phyloP scores from a whole-genome alignment of 2,888 invertebrate genomes.

The Metalampra italica region DNA sequence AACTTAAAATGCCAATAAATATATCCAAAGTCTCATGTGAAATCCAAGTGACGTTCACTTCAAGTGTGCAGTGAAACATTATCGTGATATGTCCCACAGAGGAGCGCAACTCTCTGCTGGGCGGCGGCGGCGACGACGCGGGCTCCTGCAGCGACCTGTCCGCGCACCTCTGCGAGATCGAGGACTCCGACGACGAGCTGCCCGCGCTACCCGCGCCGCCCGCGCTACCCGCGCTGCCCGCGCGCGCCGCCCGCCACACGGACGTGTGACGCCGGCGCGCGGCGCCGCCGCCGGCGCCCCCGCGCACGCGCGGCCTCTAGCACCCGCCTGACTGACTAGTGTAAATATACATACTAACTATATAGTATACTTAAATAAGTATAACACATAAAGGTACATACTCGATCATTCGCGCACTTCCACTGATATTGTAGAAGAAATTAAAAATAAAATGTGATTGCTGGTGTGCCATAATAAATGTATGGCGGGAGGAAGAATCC shows the following conservation, averaged over 20 bases:
- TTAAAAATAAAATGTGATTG: no score
- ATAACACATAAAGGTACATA: background rate
- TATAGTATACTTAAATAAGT: no score
- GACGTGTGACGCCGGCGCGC: conserved; percentile 62
- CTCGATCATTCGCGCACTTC: no score
- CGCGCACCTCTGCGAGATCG: conserved; percentile 93
- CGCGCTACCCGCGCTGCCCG: conserved; percentile 15
- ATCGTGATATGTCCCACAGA: no score
- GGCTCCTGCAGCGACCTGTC: conserved; percentile 92
- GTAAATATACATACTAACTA: conserved; percentile 1
- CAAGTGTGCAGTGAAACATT: no score
- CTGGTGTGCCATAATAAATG: no score
- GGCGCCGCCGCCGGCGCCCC: conserved; percentile 30
- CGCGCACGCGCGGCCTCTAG: conserved; percentile 14
- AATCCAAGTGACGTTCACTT: no score
- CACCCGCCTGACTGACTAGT: conserved; percentile 4
- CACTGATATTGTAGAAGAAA: no score
- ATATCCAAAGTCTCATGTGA: no score
- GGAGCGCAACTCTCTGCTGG: conserved; percentile 87
- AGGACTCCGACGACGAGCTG: conserved; percentile 88
- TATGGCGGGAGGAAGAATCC: no score
- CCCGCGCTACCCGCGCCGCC: conserved; percentile 14
- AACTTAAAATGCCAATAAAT: no score
- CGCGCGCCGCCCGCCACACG: conserved; percentile 44
- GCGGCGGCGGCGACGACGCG: conserved; percentile 64